Evolutionary conservation across 1,140 invertebrate species (phyloP), one percentile per base, ranked within the genome.

Genomic region (Bombus fervidus): DNA sequence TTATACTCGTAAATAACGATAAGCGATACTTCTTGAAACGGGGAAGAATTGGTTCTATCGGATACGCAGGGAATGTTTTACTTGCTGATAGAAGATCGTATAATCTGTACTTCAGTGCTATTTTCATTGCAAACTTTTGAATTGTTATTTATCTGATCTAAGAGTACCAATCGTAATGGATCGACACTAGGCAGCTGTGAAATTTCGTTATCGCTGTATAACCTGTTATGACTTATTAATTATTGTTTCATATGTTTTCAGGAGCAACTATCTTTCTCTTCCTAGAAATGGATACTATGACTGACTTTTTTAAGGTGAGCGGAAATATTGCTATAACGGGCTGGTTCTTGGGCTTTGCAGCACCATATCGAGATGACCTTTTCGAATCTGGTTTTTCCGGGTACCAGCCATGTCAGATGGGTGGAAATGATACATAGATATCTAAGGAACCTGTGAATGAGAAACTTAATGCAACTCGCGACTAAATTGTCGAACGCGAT

Each of bases 401-500:
- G 18, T 31, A 74, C n/a, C 41, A 18, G 18, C 15, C n/a, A 4
- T 47, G 41, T 47, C n/a, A 47, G n/a, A 47, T 74, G n/a, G 13
- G 1, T 43, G 34, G 37, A 64, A 74, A 41, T 10, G 34, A 69
- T 41, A 53, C 18, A 53, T 22, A 59, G 53, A 59, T 71, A 82
- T 22, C 10, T 2, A 3, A 9, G 10, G 25, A 82, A 43, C 18
- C 25, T 12, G 69, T 15, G 37, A 31, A 47, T 53, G 22, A 18
- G 34, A 39, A 64, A 57, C 15, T n/a, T 37, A 81, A 72, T 5
- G 39, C 37, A 28, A 41, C 64, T 34, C 22, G 73, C 73, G n/a
- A 37, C 74, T 57, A 34, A 83, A 77, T 77, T 83, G 47, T 77
- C 57, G 37, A 66, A 76, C 25, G 18, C 37, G n/a, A 83, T 68